Base-by-base conservation (phyloP, 2,888 invertebrate genomes). In the Drosophila atripex region DNA sequence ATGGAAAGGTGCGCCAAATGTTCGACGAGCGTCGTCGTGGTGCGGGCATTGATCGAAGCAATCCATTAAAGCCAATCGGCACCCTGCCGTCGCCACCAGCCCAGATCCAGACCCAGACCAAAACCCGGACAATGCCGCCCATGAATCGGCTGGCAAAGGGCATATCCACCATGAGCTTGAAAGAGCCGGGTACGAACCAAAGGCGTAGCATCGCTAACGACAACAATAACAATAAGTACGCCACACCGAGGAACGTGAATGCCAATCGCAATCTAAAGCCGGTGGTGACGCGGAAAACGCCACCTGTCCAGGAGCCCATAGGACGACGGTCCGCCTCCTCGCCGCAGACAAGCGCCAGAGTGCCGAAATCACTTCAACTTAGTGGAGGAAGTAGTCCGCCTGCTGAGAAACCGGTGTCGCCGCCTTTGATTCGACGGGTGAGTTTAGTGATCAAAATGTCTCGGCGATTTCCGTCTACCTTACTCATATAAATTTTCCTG, bases 11-110 rank as follows among this genome's bases (percentile, higher is more conserved):
- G 28, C 94, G 97, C 12, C 96, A 96, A 92, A 95, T 97, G 95
- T 97, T 97, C 88, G 96, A 96, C 88, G 96, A 96, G 89, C 93
- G 96, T 25, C 93, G 96, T 39, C 95, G 95, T 77, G 93, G 93
- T 61, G 94, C 94, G 3, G 96, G 96, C 35, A 95, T 96, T 74
- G 96, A 97, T 91, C 95, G 95, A 82, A 96, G 96, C 88, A 95
- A 96, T 91, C 96, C 96, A 0, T 92, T 97, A 1, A 95, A 96
- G 86, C 97, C 97, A 0, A 93, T 97, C 58, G 93, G 93, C 80
- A 92, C 92, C 5, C 75, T 66, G 3, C 21, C 49, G 11, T 30
- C 68, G 18, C 56, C 73, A 8, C 39, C 58, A 9, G 38, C 55
- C 1, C 56, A 45, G 32, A n/a, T 1, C 12, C 35, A 35, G 35